phyloP scores from a whole-genome alignment of 1,140 invertebrate species.

The Eciton burchellii region DNA sequence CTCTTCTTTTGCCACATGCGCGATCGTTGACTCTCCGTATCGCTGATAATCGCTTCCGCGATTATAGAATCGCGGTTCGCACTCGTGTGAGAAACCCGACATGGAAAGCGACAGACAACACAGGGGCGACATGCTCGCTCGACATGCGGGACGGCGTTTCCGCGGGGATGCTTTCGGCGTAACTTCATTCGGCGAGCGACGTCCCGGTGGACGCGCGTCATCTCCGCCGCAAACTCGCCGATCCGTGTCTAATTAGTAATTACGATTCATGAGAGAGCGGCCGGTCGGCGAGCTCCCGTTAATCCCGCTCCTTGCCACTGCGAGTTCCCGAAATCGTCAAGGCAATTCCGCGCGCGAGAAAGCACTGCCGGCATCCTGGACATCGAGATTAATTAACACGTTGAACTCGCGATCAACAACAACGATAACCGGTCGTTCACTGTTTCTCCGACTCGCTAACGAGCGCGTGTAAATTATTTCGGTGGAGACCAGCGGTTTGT shows the following conservation, averaged over 20 bases:
- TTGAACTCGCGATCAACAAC: slow-evolving; percentile 8
- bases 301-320: slow-evolving; percentile 32
- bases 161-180: slow-evolving; percentile 27
- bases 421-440: slow-evolving; percentile 12
- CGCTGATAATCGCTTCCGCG: background rate
- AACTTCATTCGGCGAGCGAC: slow-evolving; percentile 50
- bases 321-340: slow-evolving; percentile 56
- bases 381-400: slow-evolving; percentile 5
- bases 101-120: background rate
- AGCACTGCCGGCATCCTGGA: slow-evolving; percentile 42
- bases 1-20: background rate
- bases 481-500: too few relatives aligned
- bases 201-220: slow-evolving; percentile 46
- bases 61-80: slow-evolving; percentile 2
- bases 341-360: slow-evolving; percentile 38
- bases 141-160: slow-evolving; percentile 14
- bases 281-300: slow-evolving; percentile 26
- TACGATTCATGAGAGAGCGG: slow-evolving; percentile 63
- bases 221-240: slow-evolving; percentile 13
- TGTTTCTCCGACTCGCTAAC: slow-evolving; percentile 5
- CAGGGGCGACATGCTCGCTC: background rate
- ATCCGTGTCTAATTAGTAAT: slow-evolving; percentile 67
- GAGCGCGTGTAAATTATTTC: background rate
- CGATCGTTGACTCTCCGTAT: too few relatives aligned
- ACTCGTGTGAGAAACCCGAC: slow-evolving; percentile 6